Percentiles rank a stretch among this genome's conserved stretches.
phyloP scores from a whole-genome alignment of 2,888 invertebrate species.

The Sialis lutaria region DNA sequence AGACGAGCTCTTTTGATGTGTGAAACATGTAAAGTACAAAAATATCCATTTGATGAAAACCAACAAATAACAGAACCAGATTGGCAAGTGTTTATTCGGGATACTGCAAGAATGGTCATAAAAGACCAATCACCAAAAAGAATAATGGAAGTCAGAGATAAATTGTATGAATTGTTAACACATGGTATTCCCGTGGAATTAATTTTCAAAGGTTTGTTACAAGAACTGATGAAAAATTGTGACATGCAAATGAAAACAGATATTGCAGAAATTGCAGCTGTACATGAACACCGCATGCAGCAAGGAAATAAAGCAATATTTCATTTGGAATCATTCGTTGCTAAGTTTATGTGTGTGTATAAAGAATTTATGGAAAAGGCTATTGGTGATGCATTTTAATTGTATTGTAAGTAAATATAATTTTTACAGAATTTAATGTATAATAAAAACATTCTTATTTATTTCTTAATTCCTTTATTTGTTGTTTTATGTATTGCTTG shows the following conservation, averaged over 20 bases:
- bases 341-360: constrained; percentile 89
- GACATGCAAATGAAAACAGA: constrained; percentile 78
- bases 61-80: constrained; percentile 78
- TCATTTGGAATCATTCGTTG: constrained; percentile 93
- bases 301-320: constrained; percentile 89
- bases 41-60: constrained; percentile 66
- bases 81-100: constrained; percentile 78
- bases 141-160: constrained; percentile 65
- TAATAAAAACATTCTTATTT: not conserved
- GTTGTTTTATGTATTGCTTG: not conserved
- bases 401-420: not conserved
- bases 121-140: constrained; percentile 75
- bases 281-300: constrained; percentile 83
- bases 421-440: not conserved
- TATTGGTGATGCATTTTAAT: constrained; percentile 28
- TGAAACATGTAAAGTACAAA: constrained; percentile 84
- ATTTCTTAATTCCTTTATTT: not conserved
- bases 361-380: constrained; percentile 70
- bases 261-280: constrained; percentile 71
- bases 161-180: constrained; percentile 81
- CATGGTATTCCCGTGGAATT: constrained; percentile 88
- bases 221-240: constrained; percentile 74
- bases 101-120: constrained; percentile 73
- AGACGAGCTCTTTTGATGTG: constrained; percentile 83
- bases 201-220: constrained; percentile 74